Conservation (phyloP, 2,113 vertebrate genomes). For the Siniperca chuatsi region DNA sequence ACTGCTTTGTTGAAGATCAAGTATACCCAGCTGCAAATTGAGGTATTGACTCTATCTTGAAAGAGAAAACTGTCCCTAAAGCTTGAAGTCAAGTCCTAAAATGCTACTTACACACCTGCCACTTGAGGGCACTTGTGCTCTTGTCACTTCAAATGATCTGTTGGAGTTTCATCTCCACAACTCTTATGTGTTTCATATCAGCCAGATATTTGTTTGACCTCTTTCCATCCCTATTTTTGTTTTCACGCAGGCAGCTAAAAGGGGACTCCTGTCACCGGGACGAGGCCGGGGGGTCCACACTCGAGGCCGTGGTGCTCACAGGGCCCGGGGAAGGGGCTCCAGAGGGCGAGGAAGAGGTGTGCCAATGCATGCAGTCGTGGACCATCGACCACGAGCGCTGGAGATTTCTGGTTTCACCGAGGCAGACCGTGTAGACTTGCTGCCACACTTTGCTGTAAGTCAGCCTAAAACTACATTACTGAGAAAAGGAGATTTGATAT, state of each 20-base stretch:
- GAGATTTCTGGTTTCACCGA: slow-evolving; percentile 93
- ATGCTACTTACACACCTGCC: slow-evolving; percentile 6
- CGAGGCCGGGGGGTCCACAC: slow-evolving; percentile 88
- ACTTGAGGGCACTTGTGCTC: slow-evolving; percentile 37
- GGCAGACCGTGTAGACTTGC: slow-evolving; percentile 90
- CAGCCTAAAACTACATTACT: background rate
- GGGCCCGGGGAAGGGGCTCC: slow-evolving; percentile 88
- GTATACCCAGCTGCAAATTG: slow-evolving; percentile 95
- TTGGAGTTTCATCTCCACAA: background rate
- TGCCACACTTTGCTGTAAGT: slow-evolving; percentile 98
- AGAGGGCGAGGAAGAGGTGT: slow-evolving; percentile 89
- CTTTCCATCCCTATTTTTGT: background rate
- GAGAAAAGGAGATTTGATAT: background rate
- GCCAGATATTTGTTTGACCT: background rate
- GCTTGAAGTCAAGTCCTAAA: background rate
- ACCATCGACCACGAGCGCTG: slow-evolving; percentile 93
- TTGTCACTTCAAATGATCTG: background rate
- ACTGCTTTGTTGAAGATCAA: slow-evolving; percentile 93
- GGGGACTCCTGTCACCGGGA: slow-evolving; percentile 91
- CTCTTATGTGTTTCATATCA: background rate
- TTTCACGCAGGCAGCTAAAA: slow-evolving; percentile 90
- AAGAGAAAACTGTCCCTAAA: background rate
- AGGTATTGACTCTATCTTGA: slow-evolving; percentile 81
- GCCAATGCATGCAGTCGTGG: slow-evolving; percentile 90
- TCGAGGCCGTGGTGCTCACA: slow-evolving; percentile 87